Evolutionary conservation across 2,113 vertebrate genomes (phyloP), one percentile per base, ranked within the genome.

Genomic region (Cisticola juncidis): DNA sequence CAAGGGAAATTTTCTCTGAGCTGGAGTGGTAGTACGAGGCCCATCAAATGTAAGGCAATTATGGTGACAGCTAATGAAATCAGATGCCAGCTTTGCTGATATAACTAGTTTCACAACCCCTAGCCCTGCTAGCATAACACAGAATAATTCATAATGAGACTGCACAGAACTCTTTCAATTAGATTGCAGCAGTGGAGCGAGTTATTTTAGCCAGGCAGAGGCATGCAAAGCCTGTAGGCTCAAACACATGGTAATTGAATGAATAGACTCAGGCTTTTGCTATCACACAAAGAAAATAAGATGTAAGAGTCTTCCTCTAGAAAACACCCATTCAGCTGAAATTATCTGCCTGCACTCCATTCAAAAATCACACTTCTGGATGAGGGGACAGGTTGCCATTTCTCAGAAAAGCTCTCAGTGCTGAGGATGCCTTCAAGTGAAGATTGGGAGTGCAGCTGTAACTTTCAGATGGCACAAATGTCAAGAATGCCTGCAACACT

Each of bases 81-180:
- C 95, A 97, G 65, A 94, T 92, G 89, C 76, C 82, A 94, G 88
- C 17, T 62, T 91, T 98, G 91, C 96, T 96, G 79, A 92, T 96
- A 62, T 85, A 95, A 96, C 96, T 91, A 95, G 81, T 97, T 97
- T 95, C 78, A 81, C 93, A 93, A 96, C 85, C 94, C 95, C 88
- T 96, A 95, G 88, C 81, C 92, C 97, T 96, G 90, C 81, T 81
- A 96, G 65, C 86, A 92, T 95, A 97, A 96, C 95, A 95, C 79
- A 95, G 94, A 95, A 97, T 96, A 97, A 98, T 97, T 98, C 96
- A 97, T 97, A 95, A 94, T 95, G 95, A 95, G 96, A 91, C 83
- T 92, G 82, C 92, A 93, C 90, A 95, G 91, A 94, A 96, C 91
- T 95, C 94, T 95, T 82, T 89, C 96, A 97, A 98, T 98, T 98